Evolutionary conservation across 2,888 invertebrate genomes (phyloP), one percentile per base, ranked within the genome.

Genomic region (Sialis fuliginosa): DNA sequence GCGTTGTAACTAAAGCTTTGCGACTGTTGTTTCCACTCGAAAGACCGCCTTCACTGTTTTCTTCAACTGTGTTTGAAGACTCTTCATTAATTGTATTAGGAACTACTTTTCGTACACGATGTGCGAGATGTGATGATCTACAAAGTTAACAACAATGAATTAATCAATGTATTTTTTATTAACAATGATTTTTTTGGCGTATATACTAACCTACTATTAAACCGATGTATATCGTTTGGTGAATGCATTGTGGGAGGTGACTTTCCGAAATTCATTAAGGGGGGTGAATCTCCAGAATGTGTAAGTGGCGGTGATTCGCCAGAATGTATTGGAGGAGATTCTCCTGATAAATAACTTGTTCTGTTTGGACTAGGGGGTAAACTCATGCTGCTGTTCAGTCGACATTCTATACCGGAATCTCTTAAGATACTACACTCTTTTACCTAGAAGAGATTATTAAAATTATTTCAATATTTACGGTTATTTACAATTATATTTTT

Each of bases 1-100:
- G 75, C 0, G 90, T 90, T 22, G 66, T 66, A 10, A 86, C 80
- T 50, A 88, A 71, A 4, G 83, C 73, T 57, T 73, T 74, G 55
- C 74, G 62, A 5, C 53, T 50, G 6, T 13, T 37, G 5, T 52
- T 49, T 31, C 48, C 44, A 33, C 46, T 46, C 31, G 6, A 22
- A 9, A 12, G 39, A 41, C 9, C 48, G 31, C 10, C 42, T 9
- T n/a, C 32, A 53, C 52, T 46, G 46, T 48, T 30, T 39, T 45
- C 33, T 48, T 49, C 45, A 34, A 33, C 35, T 22, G 32, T 34
- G 6, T 55, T 54, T 33, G 60, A 58, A 4, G 55, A 51, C 45
- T 61, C 61, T 52, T 65, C 65, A 52, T 58, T 64, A 55, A 72
- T 70, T 12, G 71, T 71, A 50, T 66, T 69, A 3, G 70, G 71